These are phyloP conservation scores for Lampris incognitus DNA, from an alignment of 2,113 vertebrate genomes.

Conservation along the genomic window DNA sequence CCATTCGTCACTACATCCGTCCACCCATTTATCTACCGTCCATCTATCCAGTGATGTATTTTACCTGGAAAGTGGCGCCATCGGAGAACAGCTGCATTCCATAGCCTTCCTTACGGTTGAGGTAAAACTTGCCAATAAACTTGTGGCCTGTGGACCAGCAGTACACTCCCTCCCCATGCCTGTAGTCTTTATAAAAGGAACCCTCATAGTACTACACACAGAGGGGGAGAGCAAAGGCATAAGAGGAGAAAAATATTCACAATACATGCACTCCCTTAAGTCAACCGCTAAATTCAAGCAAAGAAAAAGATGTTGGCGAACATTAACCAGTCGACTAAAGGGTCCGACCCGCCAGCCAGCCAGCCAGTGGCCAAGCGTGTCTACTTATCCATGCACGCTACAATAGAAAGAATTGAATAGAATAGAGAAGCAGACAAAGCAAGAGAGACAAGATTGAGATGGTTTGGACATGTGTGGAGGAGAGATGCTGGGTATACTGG, in stretches of 20 bases:
- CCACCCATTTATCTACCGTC: neutral
- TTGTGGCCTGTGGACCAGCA: slow-evolving; percentile 84
- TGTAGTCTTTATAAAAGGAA: slow-evolving; percentile 86
- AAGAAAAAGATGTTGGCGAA: neutral
- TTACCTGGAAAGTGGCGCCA: slow-evolving; percentile 85
- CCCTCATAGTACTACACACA: slow-evolving; percentile 83
- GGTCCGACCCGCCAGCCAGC: no score
- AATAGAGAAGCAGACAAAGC: no score
- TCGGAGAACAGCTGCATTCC: slow-evolving; percentile 80
- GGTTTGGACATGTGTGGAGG: no score
- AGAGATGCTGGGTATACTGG: no score
- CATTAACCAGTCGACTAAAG: no score
- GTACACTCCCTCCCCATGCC: slow-evolving; percentile 84
- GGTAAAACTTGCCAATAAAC: slow-evolving; percentile 88
- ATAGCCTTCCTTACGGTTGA: slow-evolving; percentile 88
- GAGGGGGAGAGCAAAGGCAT: neutral
- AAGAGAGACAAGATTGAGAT: no score
- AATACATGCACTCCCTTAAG: neutral
- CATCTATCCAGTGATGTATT: neutral
- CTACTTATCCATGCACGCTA: no score
- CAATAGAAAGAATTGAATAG: no score
- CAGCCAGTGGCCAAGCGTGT: no score
- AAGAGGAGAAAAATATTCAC: neutral
- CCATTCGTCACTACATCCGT: neutral
- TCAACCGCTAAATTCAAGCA: neutral